Conservation (phyloP, 1,140 invertebrate genomes). For the Drosophila kurseongensis region DNA sequence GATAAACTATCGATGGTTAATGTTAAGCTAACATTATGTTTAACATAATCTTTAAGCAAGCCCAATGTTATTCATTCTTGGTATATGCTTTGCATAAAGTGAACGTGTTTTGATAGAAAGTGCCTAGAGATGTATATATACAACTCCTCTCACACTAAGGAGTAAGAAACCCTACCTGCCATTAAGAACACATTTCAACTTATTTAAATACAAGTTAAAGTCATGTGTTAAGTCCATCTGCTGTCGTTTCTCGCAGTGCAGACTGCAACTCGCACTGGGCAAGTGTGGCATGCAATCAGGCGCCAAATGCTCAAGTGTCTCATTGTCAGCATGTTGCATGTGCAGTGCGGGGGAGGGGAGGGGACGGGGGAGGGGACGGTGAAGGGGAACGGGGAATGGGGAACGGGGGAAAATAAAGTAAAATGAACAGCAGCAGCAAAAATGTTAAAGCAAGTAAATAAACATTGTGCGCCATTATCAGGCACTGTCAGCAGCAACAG, state of each 20-base stretch:
- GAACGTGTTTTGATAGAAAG: too few relatives aligned
- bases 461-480: conserved; percentile 80
- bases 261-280: conserved; percentile 14
- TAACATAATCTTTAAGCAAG: too few relatives aligned
- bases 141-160: too few relatives aligned
- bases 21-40: too few relatives aligned
- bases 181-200: too few relatives aligned
- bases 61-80: too few relatives aligned
- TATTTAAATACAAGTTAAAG: too few relatives aligned
- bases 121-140: too few relatives aligned
- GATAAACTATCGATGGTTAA: too few relatives aligned
- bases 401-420: conserved; percentile 55
- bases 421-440: conserved; percentile 69
- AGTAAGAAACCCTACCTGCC: too few relatives aligned
- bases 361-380: background rate
- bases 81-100: too few relatives aligned
- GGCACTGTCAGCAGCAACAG: conserved; percentile 63
- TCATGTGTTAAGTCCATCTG: too few relatives aligned
- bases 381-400: background rate
- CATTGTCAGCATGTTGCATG: conserved; percentile 77
- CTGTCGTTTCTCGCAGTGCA: background rate
- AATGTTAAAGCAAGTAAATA: conserved; percentile 78
- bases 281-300: conserved; percentile 75
- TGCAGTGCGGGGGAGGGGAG: conserved; percentile 24
- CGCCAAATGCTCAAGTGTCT: conserved; percentile 79